These are phyloP conservation scores for Prorops nasuta DNA, from an alignment of 1,140 invertebrate genomes.

Conservation along the genomic window DNA sequence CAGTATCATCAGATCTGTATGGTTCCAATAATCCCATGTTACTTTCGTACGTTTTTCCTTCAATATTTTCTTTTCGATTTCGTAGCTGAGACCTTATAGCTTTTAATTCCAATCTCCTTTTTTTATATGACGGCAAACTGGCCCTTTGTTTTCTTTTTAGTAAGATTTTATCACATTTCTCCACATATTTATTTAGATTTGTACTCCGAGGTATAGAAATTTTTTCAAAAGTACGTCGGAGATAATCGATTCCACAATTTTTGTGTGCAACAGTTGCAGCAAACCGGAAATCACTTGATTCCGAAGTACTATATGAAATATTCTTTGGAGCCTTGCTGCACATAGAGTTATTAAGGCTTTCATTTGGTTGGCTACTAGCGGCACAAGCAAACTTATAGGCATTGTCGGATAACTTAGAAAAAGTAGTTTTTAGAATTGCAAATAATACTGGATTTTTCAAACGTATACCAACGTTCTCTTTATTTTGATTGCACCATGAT, in stretches of 20 bases:
- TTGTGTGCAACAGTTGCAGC: slow-evolving; percentile 7
- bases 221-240: background rate
- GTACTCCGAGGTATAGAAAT: background rate
- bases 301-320: background rate
- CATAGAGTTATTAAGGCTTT: slow-evolving; percentile 8
- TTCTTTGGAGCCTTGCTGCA: slow-evolving; percentile 8
- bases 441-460: background rate
- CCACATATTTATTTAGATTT: background rate
- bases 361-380: background rate
- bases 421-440: slow-evolving; percentile 1
- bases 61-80: slow-evolving; percentile 7
- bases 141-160: background rate
- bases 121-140: background rate
- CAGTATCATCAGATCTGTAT: background rate
- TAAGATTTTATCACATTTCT: background rate
- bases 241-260: slow-evolving; percentile 7
- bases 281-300: slow-evolving; percentile 1
- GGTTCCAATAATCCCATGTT: slow-evolving; percentile 3
- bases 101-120: background rate
- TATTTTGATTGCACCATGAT: background rate
- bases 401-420: slow-evolving; percentile 1
- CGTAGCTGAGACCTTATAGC: background rate
- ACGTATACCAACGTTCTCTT: background rate
- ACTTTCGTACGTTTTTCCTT: slow-evolving; percentile 7
- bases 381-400: slow-evolving; percentile 1